phyloP scores from a whole-genome alignment of 2,797 vertebrate species.

The Hirundo rustica region DNA sequence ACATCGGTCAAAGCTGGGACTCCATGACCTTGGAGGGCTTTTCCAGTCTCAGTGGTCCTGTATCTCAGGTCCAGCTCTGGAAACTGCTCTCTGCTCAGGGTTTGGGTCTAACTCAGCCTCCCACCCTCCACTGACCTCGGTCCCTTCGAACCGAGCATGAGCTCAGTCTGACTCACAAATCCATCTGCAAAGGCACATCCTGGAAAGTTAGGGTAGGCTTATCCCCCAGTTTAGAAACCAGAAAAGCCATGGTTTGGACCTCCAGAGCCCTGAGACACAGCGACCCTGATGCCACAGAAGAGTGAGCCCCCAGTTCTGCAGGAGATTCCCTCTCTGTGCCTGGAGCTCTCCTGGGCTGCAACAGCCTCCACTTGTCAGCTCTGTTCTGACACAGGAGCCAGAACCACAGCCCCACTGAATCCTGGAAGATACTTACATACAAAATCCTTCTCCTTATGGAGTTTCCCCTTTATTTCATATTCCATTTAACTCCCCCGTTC shows the following conservation, averaged over 20 bases:
- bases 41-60: background rate
- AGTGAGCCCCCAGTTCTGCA: background rate
- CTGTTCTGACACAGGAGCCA: background rate
- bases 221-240: background rate
- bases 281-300: background rate
- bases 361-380: too few species aligned
- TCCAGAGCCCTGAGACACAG: background rate
- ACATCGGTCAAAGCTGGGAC: fast-evolving
- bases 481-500: background rate
- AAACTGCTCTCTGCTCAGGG: background rate
- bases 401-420: fast-evolving
- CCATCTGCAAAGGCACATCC: background rate
- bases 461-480: background rate
- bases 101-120: background rate
- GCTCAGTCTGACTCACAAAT: background rate
- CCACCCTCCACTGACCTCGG: fast-evolving
- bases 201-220: background rate
- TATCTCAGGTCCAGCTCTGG: background rate
- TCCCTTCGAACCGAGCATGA: fast-evolving
- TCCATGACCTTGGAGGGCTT: background rate
- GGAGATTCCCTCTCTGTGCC: fast-evolving
- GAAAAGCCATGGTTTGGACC: background rate
- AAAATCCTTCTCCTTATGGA: background rate
- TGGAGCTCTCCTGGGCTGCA: background rate
- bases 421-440: background rate